Conservation (phyloP, 2,888 invertebrate species). For the Thereva unica region DNA sequence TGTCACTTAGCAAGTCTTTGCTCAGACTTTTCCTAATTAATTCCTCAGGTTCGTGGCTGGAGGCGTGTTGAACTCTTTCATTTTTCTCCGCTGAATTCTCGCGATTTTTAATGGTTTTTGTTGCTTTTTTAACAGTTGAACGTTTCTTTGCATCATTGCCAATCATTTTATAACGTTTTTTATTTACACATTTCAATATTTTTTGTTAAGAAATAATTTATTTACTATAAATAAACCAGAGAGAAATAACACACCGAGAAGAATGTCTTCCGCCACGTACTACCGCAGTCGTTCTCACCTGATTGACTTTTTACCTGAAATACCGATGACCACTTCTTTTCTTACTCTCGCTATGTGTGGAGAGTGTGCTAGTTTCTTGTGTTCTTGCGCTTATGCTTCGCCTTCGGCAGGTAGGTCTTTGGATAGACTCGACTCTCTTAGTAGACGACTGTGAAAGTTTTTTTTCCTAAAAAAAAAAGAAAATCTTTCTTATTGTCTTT, state of each 20-base stretch:
- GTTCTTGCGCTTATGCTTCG: background rate
- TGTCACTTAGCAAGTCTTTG: constrained; percentile 5
- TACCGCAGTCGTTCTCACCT: background rate
- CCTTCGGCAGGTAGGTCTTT: background rate
- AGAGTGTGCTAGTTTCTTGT: background rate
- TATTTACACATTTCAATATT: background rate
- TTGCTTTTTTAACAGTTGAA: constrained; percentile 28
- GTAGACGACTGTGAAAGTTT: too few relatives aligned
- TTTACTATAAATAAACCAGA: background rate
- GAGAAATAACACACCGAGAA: background rate
- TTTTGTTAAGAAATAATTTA: background rate
- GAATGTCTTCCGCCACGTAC: constrained; percentile 30
- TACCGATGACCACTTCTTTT: background rate
- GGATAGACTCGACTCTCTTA: too few relatives aligned
- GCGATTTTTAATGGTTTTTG: constrained; percentile 24
- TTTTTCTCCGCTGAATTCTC: constrained; percentile 45
- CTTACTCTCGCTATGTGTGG: background rate
- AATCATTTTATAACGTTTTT: constrained; percentile 32
- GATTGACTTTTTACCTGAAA: constrained; percentile 16
- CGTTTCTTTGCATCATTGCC: constrained; percentile 38
- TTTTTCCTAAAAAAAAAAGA: too few relatives aligned
- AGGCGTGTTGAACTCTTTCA: constrained; percentile 55
- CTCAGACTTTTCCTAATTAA: constrained; percentile 4
- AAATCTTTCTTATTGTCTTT: constrained; percentile 1
- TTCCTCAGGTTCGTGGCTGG: constrained; percentile 47